Evolutionary conservation across 2,113 vertebrate species (phyloP), one percentile per base, ranked within the genome.

Genomic region (Rana temporaria): DNA sequence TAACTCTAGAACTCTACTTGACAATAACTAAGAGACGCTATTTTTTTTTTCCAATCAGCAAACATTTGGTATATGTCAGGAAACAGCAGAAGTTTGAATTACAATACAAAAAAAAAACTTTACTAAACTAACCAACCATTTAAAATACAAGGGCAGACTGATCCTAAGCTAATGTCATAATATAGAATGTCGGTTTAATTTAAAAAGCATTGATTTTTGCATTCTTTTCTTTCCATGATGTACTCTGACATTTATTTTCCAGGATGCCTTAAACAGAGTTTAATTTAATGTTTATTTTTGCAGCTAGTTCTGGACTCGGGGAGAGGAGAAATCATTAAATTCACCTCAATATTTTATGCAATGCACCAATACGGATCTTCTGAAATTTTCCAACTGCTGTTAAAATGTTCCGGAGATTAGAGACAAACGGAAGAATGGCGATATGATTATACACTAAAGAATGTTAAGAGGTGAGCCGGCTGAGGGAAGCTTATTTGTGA

Each of bases 251-350:
- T 83, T 83, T 83, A 83, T 83, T 56, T 76, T 83, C 64, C 68
- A 67, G 20, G 53, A 68, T 68, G 62, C 81, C 70, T 57, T 76
- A 83, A 67, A 83, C 18, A 57, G 63, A 83, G 22, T 65, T 76
- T 83, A 76, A 83, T 83, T 83, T 83, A 65, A 83, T 83, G 81
- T 83, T 81, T 83, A 83, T 83, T 83, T 82, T 83, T 83, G 73
- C 63, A 68, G 72, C 34, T 18, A 68, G 52, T 83, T 68, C 30
- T 34, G 59, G 64, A 60, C 72, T 76, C 80, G 1, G 19, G 60
- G 38, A 76, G 81, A 68, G 38, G 68, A 76, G 81, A 82, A 83
- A 83, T 83, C 81, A 57, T 83, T 83, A 83, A 83, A 76, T 53
- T 32, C 81, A n/a, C 81, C 71, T 76, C 64, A 59, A 76, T 76